These are phyloP conservation scores for Hydraecia micacea DNA, from an alignment of 2,888 invertebrate genomes.

Conservation along the genomic window DNA sequence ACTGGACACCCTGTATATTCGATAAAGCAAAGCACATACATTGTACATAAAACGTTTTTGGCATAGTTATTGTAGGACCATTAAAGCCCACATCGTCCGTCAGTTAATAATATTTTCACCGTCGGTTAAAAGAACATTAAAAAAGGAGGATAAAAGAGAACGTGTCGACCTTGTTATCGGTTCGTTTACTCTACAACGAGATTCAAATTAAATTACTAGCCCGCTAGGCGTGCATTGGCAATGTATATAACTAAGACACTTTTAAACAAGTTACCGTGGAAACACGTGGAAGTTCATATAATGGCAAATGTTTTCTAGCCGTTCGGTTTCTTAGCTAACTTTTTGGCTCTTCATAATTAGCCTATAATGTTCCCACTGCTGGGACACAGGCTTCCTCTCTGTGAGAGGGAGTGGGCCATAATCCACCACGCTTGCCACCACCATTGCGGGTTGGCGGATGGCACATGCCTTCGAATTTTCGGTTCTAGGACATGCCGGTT, in stretches of 20 bases:
- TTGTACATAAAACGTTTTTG: background rate
- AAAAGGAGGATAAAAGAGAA: background rate
- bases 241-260: background rate
- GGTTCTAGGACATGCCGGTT: too few species aligned
- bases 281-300: background rate
- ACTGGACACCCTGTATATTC: too few species aligned
- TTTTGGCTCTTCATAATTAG: background rate
- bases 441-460: too few species aligned
- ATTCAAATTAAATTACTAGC: constrained; percentile 23
- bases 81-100: background rate
- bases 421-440: too few species aligned
- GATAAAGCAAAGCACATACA: background rate
- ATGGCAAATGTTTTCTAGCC: background rate
- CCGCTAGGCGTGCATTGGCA: background rate
- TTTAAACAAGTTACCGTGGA: background rate
- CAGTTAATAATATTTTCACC: background rate
- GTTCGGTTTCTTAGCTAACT: background rate
- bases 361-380: too few species aligned
- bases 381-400: too few species aligned
- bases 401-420: too few species aligned
- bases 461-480: too few species aligned
- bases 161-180: constrained; percentile 17
- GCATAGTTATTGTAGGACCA: background rate
- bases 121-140: background rate
- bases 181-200: constrained; percentile 6